phyloP scores from a whole-genome alignment of 53 echinoderm and acorn worm species.

The Echinometra lucunter region DNA sequence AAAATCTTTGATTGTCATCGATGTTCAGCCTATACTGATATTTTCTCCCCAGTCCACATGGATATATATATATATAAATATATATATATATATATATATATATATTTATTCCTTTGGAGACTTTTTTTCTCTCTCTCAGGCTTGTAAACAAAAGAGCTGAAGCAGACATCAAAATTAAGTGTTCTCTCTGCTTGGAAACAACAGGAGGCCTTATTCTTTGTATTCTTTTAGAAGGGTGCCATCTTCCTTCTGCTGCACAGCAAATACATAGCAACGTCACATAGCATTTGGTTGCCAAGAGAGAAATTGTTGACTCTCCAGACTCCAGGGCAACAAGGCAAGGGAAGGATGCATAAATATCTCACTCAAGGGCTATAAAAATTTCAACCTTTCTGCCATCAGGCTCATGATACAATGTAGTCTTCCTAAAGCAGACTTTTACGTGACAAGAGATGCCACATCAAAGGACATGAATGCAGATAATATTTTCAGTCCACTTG shows the following conservation, averaged over 20 bases:
- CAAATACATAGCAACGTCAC: not conserved
- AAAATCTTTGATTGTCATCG: no score
- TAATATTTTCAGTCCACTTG: not conserved
- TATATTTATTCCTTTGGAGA: no score
- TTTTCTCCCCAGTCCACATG: no score
- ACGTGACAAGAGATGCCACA: not conserved
- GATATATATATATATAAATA: no score
- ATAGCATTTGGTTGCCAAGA: slow-evolving; percentile 37
- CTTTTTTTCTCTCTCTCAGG: not conserved
- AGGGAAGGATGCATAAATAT: slow-evolving; percentile 7
- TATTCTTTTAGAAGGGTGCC: not conserved
- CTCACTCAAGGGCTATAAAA: not conserved
- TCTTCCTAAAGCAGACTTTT: slow-evolving; percentile 16
- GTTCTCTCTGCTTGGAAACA: not conserved
- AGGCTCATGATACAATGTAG: not conserved
- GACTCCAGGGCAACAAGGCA: slow-evolving; percentile 25
- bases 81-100: no score
- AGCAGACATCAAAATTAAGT: not conserved
- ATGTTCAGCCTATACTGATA: no score
- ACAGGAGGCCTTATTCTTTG: no score
- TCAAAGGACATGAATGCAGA: not conserved
- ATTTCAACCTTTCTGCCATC: not conserved
- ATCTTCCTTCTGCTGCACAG: not conserved
- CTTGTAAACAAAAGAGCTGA: not conserved
- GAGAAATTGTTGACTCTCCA: not conserved